Evolutionary conservation across 2,888 invertebrate genomes (phyloP).

Genomic region (Phyllotreta striolata): DNA sequence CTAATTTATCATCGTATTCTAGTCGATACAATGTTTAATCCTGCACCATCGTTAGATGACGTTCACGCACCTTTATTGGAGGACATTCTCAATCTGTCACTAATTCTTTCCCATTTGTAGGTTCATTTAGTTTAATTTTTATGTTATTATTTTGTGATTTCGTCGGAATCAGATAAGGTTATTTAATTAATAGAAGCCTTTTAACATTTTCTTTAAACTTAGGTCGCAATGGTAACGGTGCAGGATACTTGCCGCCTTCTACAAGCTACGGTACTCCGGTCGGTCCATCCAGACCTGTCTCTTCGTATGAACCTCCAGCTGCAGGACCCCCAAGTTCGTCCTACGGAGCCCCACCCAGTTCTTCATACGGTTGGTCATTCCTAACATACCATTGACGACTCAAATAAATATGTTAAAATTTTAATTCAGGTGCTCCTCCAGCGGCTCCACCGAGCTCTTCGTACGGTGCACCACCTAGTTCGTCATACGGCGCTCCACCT

Average conservation of each 20-base stretch:
- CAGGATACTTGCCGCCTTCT: constrained; percentile 51
- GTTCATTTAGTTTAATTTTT: neutral
- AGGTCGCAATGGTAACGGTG: constrained; percentile 27
- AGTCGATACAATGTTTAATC: too few species aligned
- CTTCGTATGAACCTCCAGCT: constrained; percentile 52
- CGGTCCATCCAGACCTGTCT: constrained; percentile 54
- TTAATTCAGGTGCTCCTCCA: constrained; percentile 55
- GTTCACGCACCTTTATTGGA: neutral
- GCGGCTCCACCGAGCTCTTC: constrained; percentile 45
- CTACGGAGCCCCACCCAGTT: constrained; percentile 53
- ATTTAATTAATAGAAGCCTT: neutral
- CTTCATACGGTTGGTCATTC: constrained; percentile 41
- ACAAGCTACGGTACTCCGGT: constrained; percentile 58
- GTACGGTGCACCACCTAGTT: constrained; percentile 48
- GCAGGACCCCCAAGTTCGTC: constrained; percentile 47
- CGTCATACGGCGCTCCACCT: constrained; percentile 49
- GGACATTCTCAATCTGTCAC: neutral
- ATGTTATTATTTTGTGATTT: too few species aligned
- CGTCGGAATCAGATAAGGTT: too few species aligned
- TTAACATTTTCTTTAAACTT: neutral
- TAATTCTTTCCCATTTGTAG: neutral
- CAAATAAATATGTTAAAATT: too few species aligned
- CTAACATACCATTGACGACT: too few species aligned
- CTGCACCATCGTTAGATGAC: too few species aligned
- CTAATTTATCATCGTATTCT: too few species aligned